Conservation (phyloP, 2,113 vertebrate genomes). For the Clarias macrocephalus region DNA sequence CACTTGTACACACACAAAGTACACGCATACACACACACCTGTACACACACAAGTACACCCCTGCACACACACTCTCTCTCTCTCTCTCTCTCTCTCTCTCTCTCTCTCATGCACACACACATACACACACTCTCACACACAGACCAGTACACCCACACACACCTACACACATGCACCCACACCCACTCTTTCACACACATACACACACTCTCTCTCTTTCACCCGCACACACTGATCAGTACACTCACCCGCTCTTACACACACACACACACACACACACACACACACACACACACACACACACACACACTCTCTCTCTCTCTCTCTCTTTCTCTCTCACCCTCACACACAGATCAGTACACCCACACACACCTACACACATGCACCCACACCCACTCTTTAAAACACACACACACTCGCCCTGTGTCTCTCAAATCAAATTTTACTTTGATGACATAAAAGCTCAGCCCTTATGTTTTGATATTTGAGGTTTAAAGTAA, state of each 20-base stretch:
- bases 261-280: neutral
- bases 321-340: no score
- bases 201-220: no score
- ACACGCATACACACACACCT: neutral
- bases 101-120: no score
- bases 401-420: neutral
- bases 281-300: neutral
- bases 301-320: neutral
- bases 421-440: neutral
- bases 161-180: neutral
- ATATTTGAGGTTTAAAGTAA: conserved; percentile 32
- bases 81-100: no score
- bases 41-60: neutral
- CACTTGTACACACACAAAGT: neutral
- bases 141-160: neutral
- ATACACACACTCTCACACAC: neutral
- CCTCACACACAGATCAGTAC: neutral
- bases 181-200: neutral
- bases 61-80: no score
- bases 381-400: neutral
- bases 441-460: conserved; percentile 44
- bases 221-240: neutral
- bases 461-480: conserved; percentile 45
- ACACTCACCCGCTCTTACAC: neutral
- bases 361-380: neutral